A percentile compares a stretch with the other conserved stretches of the same genome.
Evolutionary conservation across 2,888 invertebrate species (phyloP).

Genomic region (Plutella xylostella): DNA sequence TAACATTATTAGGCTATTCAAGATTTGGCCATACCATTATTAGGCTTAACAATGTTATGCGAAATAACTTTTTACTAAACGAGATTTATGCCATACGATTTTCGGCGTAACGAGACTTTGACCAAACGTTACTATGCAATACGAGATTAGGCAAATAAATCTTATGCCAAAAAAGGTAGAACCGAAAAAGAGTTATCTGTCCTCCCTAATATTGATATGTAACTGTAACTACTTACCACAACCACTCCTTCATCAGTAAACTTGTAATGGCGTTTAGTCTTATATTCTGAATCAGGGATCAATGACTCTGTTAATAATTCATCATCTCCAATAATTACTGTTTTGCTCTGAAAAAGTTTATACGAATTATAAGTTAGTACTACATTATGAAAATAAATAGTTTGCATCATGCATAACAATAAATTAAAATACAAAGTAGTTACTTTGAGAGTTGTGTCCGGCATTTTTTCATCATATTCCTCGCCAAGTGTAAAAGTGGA

Average conservation of each 20-base stretch:
- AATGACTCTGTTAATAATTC: constrained; percentile 51
- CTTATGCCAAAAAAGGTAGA: too few relatives aligned
- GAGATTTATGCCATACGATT: too few relatives aligned
- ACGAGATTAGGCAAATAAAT: too few relatives aligned
- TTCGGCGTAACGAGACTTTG: too few relatives aligned
- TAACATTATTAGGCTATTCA: too few relatives aligned
- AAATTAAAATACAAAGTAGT: not conserved
- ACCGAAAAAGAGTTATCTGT: too few relatives aligned
- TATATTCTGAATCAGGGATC: constrained; percentile 40
- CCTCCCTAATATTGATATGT: too few relatives aligned
- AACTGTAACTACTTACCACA: constrained; percentile 41
- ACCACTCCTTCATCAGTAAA: constrained; percentile 54
- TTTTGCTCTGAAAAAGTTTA: constrained; percentile 67
- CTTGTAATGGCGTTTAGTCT: constrained; percentile 46
- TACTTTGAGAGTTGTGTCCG: constrained; percentile 58
- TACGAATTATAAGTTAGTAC: too few relatives aligned
- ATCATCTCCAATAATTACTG: constrained; percentile 62
- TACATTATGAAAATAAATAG: not conserved
- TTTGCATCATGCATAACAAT: not conserved
- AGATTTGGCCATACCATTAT: too few relatives aligned
- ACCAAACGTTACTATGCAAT: too few relatives aligned
- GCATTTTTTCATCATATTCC: constrained; percentile 75
- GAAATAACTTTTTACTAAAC: too few relatives aligned
- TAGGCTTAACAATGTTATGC: too few relatives aligned
- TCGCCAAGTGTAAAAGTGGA: constrained; percentile 69